These are phyloP conservation scores for Bergia puertoricense DNA, from an alignment of 92 coral and sea anemone genomes.

Conservation along the genomic window DNA sequence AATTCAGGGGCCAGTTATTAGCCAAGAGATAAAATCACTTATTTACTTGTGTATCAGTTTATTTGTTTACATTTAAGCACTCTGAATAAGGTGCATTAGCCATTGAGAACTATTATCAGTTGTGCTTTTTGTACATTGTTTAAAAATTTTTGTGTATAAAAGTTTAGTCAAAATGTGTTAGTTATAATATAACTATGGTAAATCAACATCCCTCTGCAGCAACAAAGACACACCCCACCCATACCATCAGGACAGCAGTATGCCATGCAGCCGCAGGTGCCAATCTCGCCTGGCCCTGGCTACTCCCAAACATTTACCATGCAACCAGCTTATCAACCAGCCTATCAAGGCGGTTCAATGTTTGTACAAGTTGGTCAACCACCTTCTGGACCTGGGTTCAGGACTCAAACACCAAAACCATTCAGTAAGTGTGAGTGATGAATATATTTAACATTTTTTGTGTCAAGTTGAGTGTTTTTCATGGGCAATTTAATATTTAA, in stretches of 20 bases:
- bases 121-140: no score
- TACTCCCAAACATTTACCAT: conserved; percentile 33
- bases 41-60: no score
- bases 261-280: conserved; percentile 30
- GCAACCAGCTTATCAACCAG: conserved; percentile 36
- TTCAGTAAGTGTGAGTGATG: conserved; percentile 29
- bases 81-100: no score
- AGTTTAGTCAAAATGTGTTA: no score
- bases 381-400: background rate
- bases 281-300: conserved; percentile 35
- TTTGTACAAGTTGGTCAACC: conserved; percentile 30
- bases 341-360: conserved; percentile 3
- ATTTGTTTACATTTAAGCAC: no score
- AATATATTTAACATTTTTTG: no score
- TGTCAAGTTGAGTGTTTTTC: no score
- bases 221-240: conserved; percentile 37
- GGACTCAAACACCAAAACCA: conserved; percentile 17
- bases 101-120: no score
- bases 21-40: no score
- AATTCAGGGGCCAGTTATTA: no score
- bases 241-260: conserved; percentile 30
- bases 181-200: no score
- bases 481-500: background rate
- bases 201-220: background rate
- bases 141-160: background rate